Percentiles rank a stretch among this genome's conserved stretches.
Conservation (phyloP, 2,113 vertebrate species). For the Nycticebus coucang region DNA sequence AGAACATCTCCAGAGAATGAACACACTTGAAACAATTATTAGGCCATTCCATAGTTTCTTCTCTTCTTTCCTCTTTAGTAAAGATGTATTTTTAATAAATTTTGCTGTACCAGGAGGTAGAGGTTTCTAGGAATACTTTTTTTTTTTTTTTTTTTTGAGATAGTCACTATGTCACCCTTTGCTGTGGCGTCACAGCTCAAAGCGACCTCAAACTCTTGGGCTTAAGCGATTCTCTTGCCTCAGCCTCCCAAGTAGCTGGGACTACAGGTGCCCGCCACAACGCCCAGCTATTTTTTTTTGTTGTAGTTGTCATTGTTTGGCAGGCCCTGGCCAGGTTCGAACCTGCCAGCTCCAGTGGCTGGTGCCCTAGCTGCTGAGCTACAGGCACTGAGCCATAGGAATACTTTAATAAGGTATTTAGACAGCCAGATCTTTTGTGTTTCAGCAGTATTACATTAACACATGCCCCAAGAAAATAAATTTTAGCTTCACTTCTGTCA, state of each 20-base stretch:
- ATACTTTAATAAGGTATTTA: neutral
- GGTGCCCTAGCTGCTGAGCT: too few species aligned
- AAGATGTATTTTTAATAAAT: conserved; percentile 29
- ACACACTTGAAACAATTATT: neutral
- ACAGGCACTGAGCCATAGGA: neutral
- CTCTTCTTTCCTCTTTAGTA: neutral
- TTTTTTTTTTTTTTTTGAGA: neutral
- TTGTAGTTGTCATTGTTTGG: too few species aligned
- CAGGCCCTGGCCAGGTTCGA: too few species aligned
- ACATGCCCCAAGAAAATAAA: conserved; percentile 45
- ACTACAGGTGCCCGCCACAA: too few species aligned
- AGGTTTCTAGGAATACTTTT: neutral
- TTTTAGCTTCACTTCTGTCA: conserved; percentile 44
- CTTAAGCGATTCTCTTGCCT: too few species aligned
- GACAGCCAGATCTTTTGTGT: neutral
- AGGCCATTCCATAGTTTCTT: neutral
- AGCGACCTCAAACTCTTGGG: too few species aligned
- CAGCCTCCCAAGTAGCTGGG: too few species aligned
- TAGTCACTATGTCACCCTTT: too few species aligned
- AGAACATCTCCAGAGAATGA: neutral
- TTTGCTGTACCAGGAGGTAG: neutral
- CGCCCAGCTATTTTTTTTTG: too few species aligned
- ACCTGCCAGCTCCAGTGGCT: too few species aligned
- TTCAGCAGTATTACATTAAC: conserved; percentile 33
- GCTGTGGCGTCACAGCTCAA: too few species aligned